A percentile compares a stretch with the other conserved stretches of the same genome.
phyloP scores from a whole-genome alignment of 2,113 vertebrate species.

The Ivindomyrus marchei region DNA sequence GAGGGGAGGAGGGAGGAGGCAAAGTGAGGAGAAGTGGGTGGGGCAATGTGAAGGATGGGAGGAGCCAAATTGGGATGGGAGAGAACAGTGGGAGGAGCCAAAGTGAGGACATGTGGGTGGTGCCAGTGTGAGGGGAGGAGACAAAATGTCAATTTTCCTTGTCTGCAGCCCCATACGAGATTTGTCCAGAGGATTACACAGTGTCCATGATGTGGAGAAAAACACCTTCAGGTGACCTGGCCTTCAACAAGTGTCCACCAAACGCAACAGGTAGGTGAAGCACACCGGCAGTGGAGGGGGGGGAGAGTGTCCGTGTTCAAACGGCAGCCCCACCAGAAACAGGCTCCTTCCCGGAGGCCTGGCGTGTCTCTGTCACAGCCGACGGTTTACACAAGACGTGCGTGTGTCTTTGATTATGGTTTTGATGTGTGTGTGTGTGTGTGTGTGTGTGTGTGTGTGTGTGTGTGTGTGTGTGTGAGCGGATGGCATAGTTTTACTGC shows the following conservation, averaged over 20 bases:
- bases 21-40: background rate
- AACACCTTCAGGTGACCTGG: conserved; percentile 91
- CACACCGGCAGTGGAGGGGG: background rate
- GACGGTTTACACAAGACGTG: background rate
- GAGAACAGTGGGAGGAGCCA: background rate
- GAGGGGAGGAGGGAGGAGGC: background rate
- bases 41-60: background rate
- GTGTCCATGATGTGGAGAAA: conserved; percentile 97
- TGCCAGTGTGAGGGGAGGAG: background rate
- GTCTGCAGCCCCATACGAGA: conserved; percentile 90
- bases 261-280: conserved; percentile 84
- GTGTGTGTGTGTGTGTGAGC: background rate
- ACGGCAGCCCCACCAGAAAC: background rate
- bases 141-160: background rate
- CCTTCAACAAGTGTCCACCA: conserved; percentile 91
- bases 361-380: background rate
- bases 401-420: background rate
- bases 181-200: conserved; percentile 93
- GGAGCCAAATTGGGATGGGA: too few relatives aligned
- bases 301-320: background rate
- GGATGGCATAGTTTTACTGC: background rate
- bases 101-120: background rate
- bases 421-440: background rate
- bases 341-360: background rate
- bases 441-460: background rate